Conservation (phyloP, 2,797 vertebrate species). For the Streptopelia turtur region DNA sequence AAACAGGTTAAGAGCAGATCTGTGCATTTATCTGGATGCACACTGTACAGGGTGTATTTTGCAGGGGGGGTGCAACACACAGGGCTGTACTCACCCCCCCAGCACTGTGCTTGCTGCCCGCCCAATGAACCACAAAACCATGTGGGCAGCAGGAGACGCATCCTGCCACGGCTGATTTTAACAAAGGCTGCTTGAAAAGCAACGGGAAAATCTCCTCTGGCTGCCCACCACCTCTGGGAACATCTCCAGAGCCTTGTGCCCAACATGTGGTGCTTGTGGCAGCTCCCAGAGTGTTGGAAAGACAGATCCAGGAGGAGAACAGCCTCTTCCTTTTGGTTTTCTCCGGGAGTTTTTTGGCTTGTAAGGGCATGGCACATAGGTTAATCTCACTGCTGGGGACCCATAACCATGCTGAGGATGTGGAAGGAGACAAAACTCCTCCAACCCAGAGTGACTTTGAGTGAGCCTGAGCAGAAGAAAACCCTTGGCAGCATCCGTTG, state of each 20-base stretch:
- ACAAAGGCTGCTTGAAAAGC: slow-evolving; percentile 22
- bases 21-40: not conserved
- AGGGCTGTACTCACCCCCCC: not conserved
- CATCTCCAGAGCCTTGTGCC: not conserved
- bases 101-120: accelerated
- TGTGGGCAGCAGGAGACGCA: not conserved
- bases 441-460: accelerated
- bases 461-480: not conserved
- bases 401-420: accelerated
- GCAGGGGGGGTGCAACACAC: not conserved
- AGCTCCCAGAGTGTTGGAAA: accelerated
- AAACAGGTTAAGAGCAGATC: not conserved
- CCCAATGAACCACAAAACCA: not conserved
- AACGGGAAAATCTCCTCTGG: not conserved
- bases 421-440: not conserved
- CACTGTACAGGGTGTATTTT: accelerated
- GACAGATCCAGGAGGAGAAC: not conserved
- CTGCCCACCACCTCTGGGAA: not conserved
- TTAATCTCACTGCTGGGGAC: not conserved
- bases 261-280: accelerated
- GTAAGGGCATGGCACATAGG: not conserved
- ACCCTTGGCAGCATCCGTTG: accelerated
- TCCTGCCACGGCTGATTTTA: not conserved
- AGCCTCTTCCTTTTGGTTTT: not conserved
- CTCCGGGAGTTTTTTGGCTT: not conserved